These are phyloP conservation scores for Myotis findleyi DNA, from an alignment of 2,797 vertebrate species.

Conservation along the genomic window DNA sequence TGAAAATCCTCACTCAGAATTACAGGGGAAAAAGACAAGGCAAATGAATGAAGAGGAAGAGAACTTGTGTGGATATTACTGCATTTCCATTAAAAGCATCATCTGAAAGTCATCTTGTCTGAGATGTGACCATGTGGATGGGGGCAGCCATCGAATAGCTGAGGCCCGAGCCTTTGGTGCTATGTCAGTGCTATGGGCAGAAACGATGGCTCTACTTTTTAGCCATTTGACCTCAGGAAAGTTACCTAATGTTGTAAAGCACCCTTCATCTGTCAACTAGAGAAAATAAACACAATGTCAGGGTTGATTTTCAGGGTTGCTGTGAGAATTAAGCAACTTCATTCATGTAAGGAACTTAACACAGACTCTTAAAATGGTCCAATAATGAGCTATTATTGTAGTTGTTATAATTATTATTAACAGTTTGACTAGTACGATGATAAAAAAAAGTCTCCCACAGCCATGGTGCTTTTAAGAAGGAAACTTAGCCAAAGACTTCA, in stretches of 20 bases:
- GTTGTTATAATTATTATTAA: background rate
- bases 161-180: background rate
- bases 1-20: constrained; percentile 53
- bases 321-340: background rate
- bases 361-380: background rate
- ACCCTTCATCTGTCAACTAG: background rate
- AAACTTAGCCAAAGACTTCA: constrained; percentile 15
- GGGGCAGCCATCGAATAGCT: background rate
- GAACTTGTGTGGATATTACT: background rate
- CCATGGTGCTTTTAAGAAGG: background rate
- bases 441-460: background rate
- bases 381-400: background rate
- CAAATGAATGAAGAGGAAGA: background rate
- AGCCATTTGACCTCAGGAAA: background rate
- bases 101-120: background rate
- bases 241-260: background rate
- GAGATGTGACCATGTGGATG: background rate
- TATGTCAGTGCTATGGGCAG: background rate
- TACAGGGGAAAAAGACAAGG: background rate
- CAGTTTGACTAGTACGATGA: background rate
- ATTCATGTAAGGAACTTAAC: background rate
- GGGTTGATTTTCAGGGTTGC: background rate
- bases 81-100: background rate
- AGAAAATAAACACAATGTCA: background rate
- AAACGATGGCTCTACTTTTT: background rate